Conservation (phyloP, 2,888 invertebrate genomes). For the Andrena bicolor region DNA sequence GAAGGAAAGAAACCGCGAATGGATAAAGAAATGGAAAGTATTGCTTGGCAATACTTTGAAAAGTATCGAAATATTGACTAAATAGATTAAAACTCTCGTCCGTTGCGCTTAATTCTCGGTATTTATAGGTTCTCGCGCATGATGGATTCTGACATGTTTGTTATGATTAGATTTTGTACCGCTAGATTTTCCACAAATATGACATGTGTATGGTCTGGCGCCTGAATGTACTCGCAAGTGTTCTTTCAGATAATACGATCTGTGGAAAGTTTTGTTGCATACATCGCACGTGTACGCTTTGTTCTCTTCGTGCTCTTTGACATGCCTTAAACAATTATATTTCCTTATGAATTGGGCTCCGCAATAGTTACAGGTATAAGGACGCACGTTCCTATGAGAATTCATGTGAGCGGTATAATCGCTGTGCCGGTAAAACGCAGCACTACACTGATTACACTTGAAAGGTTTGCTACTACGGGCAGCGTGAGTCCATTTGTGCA, state of each 20-base stretch:
- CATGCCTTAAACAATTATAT: slow-evolving; percentile 94
- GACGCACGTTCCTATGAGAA: slow-evolving; percentile 93
- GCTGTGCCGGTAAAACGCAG: slow-evolving; percentile 93
- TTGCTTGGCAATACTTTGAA: slow-evolving; percentile 31
- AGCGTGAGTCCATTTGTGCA: slow-evolving; percentile 96
- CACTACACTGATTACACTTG: slow-evolving; percentile 93
- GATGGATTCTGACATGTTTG: slow-evolving; percentile 95
- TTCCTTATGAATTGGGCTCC: slow-evolving; percentile 95
- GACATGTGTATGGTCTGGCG: slow-evolving; percentile 92
- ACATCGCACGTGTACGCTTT: slow-evolving; percentile 92
- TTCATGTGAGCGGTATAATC: slow-evolving; percentile 95
- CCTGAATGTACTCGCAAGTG: slow-evolving; percentile 95
- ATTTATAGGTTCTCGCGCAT: slow-evolving; percentile 94
- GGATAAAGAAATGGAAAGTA: slow-evolving; percentile 25
- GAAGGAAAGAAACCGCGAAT: slow-evolving; percentile 1
- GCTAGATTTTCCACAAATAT: slow-evolving; percentile 95
- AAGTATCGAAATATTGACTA: slow-evolving; percentile 39
- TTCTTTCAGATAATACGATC: slow-evolving; percentile 94
- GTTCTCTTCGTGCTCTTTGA: slow-evolving; percentile 92
- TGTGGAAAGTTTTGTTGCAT: slow-evolving; percentile 94
- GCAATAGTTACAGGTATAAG: slow-evolving; percentile 95
- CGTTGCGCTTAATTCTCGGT: slow-evolving; percentile 89
- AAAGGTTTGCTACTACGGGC: slow-evolving; percentile 93
- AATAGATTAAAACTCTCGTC: slow-evolving; percentile 42
- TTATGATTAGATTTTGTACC: slow-evolving; percentile 96